Evolutionary conservation across 2,888 invertebrate species (phyloP), one percentile per base, ranked within the genome.

Genomic region (Epirrhoe alternata): DNA sequence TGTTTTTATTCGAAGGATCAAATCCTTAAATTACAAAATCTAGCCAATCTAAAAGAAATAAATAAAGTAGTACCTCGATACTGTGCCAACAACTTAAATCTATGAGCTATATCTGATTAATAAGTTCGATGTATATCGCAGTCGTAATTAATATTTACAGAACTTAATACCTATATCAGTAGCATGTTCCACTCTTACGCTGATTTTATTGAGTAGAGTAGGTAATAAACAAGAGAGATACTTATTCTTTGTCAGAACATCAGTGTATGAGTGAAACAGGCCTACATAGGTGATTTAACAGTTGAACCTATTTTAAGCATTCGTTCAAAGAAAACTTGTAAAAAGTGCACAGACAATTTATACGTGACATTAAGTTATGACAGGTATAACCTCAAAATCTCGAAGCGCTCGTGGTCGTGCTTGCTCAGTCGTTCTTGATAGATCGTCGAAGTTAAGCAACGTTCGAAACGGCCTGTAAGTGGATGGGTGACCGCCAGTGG

Each of bases 21-120:
- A 52, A 67, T 67, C 63, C 67, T 56, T 56, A 12, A 31, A 51
- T 42, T 42, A 6, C 33, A 60, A 56, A 52, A 24, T 45, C 62
- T 66, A 66, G 59, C 67, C 63, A 60, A 56, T 63, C 54, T 58
- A 59, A 49, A 56, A 45, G 51, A 59, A 67, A 67, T 67, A 67
- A 67, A 67, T 67, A 67, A 63, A 35, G 49, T 54, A 10, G 38
- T 35, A 64, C 47, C 42, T 17, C 55, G 52, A 57, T 52, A 57
- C 12, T 50, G 50, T 30, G 30, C 42, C 47, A 14, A 42, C 42
- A 63, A 51, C 52, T 58, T 53, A 58, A 7, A n/a, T 31, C 57
- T 63, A 63, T 3, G 17, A 63, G 52, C 45, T 58, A 33, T 30
- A 52, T 64, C 49, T 49, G 47, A 54, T 49, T 58, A 64, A 49